A percentile compares a stretch with the other conserved stretches of the same genome.
These are phyloP conservation scores for Sus cebifrons DNA, from an alignment of 2,797 vertebrate species.

Conservation along the genomic window DNA sequence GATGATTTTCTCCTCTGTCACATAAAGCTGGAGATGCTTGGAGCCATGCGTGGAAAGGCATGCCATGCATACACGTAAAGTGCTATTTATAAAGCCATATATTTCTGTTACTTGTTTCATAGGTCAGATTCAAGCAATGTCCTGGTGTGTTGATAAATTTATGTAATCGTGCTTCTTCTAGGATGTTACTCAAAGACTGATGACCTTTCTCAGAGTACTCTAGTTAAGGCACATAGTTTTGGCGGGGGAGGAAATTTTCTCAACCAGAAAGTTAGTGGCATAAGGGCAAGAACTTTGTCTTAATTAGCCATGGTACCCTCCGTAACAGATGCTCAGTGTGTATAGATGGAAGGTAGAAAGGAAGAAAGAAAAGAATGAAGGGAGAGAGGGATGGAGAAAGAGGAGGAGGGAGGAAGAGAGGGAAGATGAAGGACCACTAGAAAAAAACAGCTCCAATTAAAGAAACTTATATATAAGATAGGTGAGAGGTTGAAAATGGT, in stretches of 20 bases:
- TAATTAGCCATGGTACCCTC: not conserved
- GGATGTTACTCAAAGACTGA: not conserved
- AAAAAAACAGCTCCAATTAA: not conserved
- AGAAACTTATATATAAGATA: not conserved
- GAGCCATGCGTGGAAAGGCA: constrained; percentile 21
- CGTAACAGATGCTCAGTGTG: not conserved
- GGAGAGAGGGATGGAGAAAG: not conserved
- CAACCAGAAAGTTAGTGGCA: not conserved
- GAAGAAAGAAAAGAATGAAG: not conserved
- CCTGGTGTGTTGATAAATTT: not conserved
- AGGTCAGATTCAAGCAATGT: constrained; percentile 57
- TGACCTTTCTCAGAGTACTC: constrained; percentile 51
- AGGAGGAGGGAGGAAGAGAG: not conserved
- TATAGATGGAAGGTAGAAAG: not conserved
- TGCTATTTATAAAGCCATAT: constrained; percentile 69
- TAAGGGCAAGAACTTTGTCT: not conserved
- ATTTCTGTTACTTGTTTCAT: constrained; percentile 58
- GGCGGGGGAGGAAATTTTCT: constrained; percentile 17
- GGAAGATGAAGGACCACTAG: not conserved
- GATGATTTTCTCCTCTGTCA: constrained; percentile 57
- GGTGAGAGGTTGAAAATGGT: not conserved
- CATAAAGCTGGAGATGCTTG: constrained; percentile 64
- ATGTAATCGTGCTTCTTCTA: constrained; percentile 58
- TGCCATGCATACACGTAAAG: constrained; percentile 44
- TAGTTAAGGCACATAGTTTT: not conserved